Conservation (phyloP, 1,140 invertebrate species). For the Bicyclus anynana region DNA sequence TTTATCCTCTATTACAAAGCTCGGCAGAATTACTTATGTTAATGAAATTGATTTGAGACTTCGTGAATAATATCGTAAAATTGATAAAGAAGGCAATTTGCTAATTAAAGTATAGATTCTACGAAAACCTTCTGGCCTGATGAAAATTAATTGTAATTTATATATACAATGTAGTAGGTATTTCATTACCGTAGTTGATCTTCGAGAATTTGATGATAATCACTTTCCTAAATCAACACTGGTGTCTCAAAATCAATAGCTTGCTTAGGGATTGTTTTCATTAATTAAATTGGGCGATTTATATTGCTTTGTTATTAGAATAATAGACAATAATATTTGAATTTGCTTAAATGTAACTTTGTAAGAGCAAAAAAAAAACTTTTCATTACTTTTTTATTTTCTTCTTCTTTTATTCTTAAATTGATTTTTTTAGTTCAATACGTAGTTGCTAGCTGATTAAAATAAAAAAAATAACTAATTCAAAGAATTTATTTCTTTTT, state of each 20-base stretch:
- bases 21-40: not conserved
- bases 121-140: slow-evolving; percentile 7
- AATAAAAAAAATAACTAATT: too few species aligned
- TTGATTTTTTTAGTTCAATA: too few species aligned
- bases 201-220: not conserved
- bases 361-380: too few species aligned
- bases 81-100: slow-evolving; percentile 19
- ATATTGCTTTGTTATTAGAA: not conserved
- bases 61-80: slow-evolving; percentile 13
- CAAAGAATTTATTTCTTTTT: too few species aligned
- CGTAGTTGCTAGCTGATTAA: too few species aligned
- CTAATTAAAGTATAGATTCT: slow-evolving; percentile 19
- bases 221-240: slow-evolving; percentile 5
- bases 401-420: too few species aligned
- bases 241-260: not conserved
- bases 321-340: not conserved
- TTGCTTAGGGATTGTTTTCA: slow-evolving; percentile 10
- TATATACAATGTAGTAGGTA: slow-evolving; percentile 10
- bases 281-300: not conserved
- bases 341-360: not conserved
- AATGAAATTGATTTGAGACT: slow-evolving; percentile 7
- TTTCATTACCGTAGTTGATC: slow-evolving; percentile 8
- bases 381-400: too few species aligned
- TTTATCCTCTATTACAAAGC: not conserved
- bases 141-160: slow-evolving; percentile 8